phyloP scores from a whole-genome alignment of 2,888 invertebrate genomes.

The Acronicta leporina region DNA sequence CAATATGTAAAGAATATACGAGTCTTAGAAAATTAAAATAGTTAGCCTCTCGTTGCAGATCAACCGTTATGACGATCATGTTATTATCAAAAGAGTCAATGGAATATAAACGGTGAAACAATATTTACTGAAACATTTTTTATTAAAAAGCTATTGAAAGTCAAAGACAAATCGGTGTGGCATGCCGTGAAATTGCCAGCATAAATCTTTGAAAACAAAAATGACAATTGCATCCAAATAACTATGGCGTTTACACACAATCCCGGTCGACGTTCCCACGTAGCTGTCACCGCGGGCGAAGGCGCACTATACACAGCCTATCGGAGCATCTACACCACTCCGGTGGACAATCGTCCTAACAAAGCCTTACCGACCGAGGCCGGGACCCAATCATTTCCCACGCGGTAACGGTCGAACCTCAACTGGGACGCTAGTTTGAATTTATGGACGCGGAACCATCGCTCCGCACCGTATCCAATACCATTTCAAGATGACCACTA shows the following conservation, averaged over 20 bases:
- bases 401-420: conserved; percentile 86
- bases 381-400: conserved; percentile 87
- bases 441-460: conserved; percentile 80
- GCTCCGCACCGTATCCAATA: conserved; percentile 73
- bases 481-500: conserved; percentile 65
- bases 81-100: conserved; percentile 6
- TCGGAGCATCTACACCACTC: conserved; percentile 86
- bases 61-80: conserved; percentile 53
- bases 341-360: conserved; percentile 88
- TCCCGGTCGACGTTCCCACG: conserved; percentile 83
- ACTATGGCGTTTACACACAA: conserved; percentile 76
- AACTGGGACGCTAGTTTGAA: conserved; percentile 83
- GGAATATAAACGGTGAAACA: conserved; percentile 12
- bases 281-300: conserved; percentile 83
- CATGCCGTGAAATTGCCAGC: conserved; percentile 45
- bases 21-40: conserved; percentile 62
- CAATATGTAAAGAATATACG: conserved; percentile 62
- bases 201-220: conserved; percentile 64
- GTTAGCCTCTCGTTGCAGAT: conserved; percentile 59
- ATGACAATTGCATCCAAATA: conserved; percentile 75
- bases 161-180: conserved; percentile 29
- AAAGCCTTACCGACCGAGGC: conserved; percentile 81
- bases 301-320: conserved; percentile 73
- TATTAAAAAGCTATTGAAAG: conserved; percentile 8
- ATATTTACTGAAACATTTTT: conserved; percentile 6